Evolutionary conservation across 37 sponge, comb jelly and placozoan species (phyloP), one percentile per base, ranked within the genome.

Genomic region (Chondrosia reniformis): DNA sequence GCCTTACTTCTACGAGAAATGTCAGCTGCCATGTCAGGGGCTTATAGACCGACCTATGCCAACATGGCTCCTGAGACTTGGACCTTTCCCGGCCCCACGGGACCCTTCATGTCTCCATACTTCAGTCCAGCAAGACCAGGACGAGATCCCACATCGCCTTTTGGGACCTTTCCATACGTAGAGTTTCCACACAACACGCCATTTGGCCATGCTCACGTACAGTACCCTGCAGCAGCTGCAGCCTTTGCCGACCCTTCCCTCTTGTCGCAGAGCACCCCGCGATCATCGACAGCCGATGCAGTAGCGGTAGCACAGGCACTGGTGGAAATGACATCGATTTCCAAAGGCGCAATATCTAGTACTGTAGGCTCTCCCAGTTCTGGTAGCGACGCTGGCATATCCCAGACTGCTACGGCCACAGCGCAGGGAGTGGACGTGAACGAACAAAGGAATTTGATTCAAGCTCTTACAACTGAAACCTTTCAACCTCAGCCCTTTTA

Each of bases 11-110:
- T 25, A 59, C 72, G 6, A 41, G 72, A 37, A n/a, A 69, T 69
- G 72, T 69, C 72, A 69, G 41, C 72, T 40, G 38, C 67, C 72
- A 69, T 69, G 72, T 37, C 72, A 13, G 72, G 72, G 42, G 72
- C 72, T 36, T 69, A 69, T 37, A 36, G 72, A 38, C n/a, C 72
- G 6, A 19, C 67, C 30, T 36, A 37, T 8, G 61, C 61, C n/a
- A 30, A 30, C 61, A 69, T 69, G 72, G 42, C 72, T 17, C 72
- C 72, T 6, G 72, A 69, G 4, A 44, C 44, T 43, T 69, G 72
- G 72, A 25, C 72, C 12, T 69, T 69, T 34, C 72, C 72, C 19
- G 13, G 44, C 10, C 72, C 72, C 17, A 39, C 72, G 1, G 72
- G 72, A 39, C 72, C 72, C 43, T 69, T 69, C 36, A 69, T 69